Percentiles rank a stretch among this genome's conserved stretches.
phyloP scores from a whole-genome alignment of 2,113 vertebrate genomes.

The Cinclus cinclus region DNA sequence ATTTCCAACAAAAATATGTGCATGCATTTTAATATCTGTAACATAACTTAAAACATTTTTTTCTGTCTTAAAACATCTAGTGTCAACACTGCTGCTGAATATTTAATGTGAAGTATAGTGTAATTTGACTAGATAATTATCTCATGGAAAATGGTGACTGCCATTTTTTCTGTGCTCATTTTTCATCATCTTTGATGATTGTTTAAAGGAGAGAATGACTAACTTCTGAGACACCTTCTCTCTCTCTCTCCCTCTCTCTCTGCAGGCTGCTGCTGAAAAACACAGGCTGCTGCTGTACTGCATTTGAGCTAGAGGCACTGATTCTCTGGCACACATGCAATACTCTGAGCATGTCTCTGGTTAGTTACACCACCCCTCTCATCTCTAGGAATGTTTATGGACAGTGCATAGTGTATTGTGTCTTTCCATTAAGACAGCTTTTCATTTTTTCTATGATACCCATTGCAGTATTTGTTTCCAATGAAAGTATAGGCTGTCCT shows the following conservation, averaged over 20 bases:
- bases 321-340: background rate
- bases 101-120: background rate
- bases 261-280: background rate
- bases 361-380: background rate
- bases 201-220: conserved; percentile 1
- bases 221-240: background rate
- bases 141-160: background rate
- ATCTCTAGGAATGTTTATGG: background rate
- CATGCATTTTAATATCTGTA: background rate
- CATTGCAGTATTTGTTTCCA: background rate
- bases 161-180: background rate
- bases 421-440: background rate
- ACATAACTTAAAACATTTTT: background rate
- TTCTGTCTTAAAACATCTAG: background rate
- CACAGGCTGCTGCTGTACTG: background rate
- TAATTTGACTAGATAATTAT: conserved; percentile 23
- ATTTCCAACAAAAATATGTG: background rate
- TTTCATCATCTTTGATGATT: conserved; percentile 13
- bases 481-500: background rate
- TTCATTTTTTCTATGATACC: background rate
- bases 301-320: background rate
- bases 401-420: background rate
- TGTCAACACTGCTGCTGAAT: background rate
- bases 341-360: background rate
- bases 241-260: background rate